A percentile compares a stretch with the other conserved stretches of the same genome.
Evolutionary conservation across 2,888 invertebrate species (phyloP).

Genomic region (Aspidiotus rigidus): DNA sequence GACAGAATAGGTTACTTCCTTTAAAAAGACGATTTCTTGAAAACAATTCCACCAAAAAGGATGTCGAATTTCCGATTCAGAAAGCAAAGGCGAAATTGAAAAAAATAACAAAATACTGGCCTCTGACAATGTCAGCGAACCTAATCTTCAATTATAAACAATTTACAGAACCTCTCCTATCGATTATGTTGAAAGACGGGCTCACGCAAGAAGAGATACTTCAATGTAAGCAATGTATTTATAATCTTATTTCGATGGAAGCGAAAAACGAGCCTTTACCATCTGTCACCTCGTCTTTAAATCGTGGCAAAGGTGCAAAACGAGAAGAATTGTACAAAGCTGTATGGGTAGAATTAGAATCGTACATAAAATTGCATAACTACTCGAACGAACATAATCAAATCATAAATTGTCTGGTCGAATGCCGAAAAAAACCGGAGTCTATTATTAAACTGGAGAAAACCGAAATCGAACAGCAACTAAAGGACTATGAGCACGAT

Average conservation of each 20-base stretch:
- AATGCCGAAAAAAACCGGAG: conserved; percentile 53
- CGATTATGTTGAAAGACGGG: conserved; percentile 69
- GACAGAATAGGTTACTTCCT: conserved; percentile 70
- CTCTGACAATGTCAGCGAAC: conserved; percentile 79
- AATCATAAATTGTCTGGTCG: conserved; percentile 68
- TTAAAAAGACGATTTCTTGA: conserved; percentile 45
- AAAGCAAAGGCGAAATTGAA: conserved; percentile 61
- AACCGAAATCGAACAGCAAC: conserved; percentile 34
- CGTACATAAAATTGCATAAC: conserved; percentile 65
- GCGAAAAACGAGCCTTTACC: conserved; percentile 72
- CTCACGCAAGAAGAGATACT: conserved; percentile 77
- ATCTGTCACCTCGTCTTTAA: conserved; percentile 54
- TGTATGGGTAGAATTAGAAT: conserved; percentile 83
- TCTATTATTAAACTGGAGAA: conserved; percentile 35
- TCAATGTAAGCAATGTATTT: conserved; percentile 76
- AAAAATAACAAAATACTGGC: conserved; percentile 75
- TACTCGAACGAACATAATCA: conserved; percentile 69
- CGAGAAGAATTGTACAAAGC: conserved; percentile 82
- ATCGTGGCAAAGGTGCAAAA: conserved; percentile 49
- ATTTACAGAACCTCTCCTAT: conserved; percentile 63
- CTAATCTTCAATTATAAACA: conserved; percentile 74
- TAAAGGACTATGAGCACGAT: conserved; percentile 27
- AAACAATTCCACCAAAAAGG: conserved; percentile 33
- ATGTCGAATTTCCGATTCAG: conserved; percentile 43
- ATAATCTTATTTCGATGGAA: conserved; percentile 69